A percentile compares a stretch with the other conserved stretches of the same genome.
phyloP scores from a whole-genome alignment of 2,113 vertebrate species.

The Glaucidium brasilianum region DNA sequence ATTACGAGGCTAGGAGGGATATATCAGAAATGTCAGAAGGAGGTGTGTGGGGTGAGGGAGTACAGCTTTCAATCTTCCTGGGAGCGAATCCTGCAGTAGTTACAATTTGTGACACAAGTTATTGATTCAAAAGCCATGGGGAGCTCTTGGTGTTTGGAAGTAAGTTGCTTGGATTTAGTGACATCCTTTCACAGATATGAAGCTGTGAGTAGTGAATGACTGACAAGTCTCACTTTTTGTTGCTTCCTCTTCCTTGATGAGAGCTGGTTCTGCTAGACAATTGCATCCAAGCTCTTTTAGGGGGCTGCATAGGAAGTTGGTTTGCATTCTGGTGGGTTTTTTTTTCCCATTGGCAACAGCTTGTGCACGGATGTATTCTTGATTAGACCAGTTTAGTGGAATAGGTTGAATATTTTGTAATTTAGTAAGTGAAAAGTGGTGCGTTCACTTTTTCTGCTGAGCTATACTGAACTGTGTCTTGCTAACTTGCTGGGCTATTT shows the following conservation, averaged over 20 bases:
- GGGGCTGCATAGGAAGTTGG: not conserved
- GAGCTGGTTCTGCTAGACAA: not conserved
- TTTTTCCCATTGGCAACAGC: not conserved
- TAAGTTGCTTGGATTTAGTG: not conserved
- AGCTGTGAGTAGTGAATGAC: not conserved
- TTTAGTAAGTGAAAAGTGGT: not conserved
- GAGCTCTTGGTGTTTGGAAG: not conserved
- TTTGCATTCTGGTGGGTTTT: not conserved
- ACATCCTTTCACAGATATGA: not conserved
- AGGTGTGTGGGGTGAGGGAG: not conserved
- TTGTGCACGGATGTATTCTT: not conserved
- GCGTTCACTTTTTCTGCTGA: not conserved
- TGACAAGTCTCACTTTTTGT: not conserved
- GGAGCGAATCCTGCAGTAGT: not conserved
- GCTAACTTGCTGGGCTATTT: not conserved
- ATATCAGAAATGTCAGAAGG: not conserved
- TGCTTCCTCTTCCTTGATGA: not conserved
- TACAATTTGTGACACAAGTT: not conserved
- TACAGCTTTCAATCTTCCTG: not conserved
- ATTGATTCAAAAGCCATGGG: not conserved
- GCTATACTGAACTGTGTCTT: not conserved
- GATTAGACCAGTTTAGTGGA: not conserved
- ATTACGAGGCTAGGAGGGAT: not conserved
- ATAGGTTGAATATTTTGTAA: not conserved
- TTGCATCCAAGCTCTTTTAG: not conserved